Percentiles rank a stretch among this genome's conserved stretches.
phyloP scores from a whole-genome alignment of 2,113 vertebrate species.

The Lepisosteus osseus region DNA sequence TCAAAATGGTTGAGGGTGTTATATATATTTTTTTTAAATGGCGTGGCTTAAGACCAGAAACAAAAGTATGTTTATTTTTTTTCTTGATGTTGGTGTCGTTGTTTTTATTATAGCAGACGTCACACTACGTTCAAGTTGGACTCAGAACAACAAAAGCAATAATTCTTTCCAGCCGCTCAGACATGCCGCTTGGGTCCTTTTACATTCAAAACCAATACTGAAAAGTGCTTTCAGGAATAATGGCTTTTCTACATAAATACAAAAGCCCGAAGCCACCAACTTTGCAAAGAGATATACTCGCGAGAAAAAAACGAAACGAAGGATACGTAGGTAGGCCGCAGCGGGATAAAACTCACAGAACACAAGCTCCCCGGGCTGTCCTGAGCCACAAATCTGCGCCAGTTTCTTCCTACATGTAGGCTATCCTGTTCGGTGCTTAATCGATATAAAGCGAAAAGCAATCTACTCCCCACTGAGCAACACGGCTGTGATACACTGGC shows the following conservation, averaged over 20 bases:
- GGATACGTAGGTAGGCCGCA: background rate
- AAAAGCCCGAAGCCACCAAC: slow-evolving; percentile 9
- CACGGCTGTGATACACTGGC: slow-evolving; percentile 26
- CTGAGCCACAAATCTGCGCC: background rate
- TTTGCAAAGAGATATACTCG: slow-evolving; percentile 16
- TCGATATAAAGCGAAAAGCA: slow-evolving; percentile 24
- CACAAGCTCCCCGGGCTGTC: slow-evolving; percentile 8
- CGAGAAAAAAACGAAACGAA: background rate
- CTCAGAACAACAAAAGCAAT: background rate
- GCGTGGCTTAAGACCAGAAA: slow-evolving; percentile 48
- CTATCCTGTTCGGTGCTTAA: slow-evolving; percentile 19
- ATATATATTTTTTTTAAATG: slow-evolving; percentile 53
- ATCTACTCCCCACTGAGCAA: slow-evolving; percentile 5
- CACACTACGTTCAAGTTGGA: background rate
- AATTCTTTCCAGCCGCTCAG: background rate
- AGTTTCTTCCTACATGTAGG: slow-evolving; percentile 23
- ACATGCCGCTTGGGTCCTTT: background rate
- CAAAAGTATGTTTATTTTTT: slow-evolving; percentile 45
- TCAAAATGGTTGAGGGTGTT: slow-evolving; percentile 63
- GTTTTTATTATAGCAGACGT: background rate
- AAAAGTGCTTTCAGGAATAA: slow-evolving; percentile 22
- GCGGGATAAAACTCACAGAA: slow-evolving; percentile 19
- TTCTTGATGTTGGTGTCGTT: slow-evolving; percentile 21
- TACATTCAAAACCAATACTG: slow-evolving; percentile 7
- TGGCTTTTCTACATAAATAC: slow-evolving; percentile 19